Evolutionary conservation across 1,140 invertebrate species (phyloP).

Genomic region (Lepidotrigona ventralis): DNA sequence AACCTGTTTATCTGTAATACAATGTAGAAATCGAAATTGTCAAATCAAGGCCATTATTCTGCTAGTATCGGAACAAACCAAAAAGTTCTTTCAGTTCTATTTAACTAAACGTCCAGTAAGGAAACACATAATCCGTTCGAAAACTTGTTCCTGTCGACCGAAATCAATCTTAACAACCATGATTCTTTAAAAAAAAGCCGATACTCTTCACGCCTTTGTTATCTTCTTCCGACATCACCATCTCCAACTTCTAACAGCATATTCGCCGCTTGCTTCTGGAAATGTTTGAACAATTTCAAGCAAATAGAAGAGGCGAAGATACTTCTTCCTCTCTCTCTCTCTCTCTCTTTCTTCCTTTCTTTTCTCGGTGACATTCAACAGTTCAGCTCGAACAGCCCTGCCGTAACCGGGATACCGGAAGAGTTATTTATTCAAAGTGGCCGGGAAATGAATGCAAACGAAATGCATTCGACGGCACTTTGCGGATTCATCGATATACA

Average conservation of each 20-base stretch:
- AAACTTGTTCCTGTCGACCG: no score
- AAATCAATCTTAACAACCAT: background rate
- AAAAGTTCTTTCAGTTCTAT: no score
- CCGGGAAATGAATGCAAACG: slow-evolving; percentile 28
- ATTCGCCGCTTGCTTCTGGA: no score
- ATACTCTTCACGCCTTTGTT: background rate
- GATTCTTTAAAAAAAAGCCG: background rate
- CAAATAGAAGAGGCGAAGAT: background rate
- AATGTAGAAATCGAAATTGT: no score
- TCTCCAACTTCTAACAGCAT: background rate
- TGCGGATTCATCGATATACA: slow-evolving; percentile 33
- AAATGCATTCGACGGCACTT: slow-evolving; percentile 36
- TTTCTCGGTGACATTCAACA: background rate
- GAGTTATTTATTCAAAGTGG: slow-evolving; percentile 28
- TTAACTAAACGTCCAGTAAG: no score
- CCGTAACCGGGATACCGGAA: background rate
- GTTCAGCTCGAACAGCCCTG: background rate
- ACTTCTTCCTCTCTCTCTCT: no score
- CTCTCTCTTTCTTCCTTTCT: background rate
- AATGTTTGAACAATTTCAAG: background rate
- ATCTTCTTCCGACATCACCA: background rate
- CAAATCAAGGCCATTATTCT: no score
- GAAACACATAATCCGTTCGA: no score
- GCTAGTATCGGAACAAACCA: no score
- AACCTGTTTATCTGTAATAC: no score